These are phyloP conservation scores for Chironomus tepperi DNA, from an alignment of 1,140 invertebrate species.

Conservation along the genomic window DNA sequence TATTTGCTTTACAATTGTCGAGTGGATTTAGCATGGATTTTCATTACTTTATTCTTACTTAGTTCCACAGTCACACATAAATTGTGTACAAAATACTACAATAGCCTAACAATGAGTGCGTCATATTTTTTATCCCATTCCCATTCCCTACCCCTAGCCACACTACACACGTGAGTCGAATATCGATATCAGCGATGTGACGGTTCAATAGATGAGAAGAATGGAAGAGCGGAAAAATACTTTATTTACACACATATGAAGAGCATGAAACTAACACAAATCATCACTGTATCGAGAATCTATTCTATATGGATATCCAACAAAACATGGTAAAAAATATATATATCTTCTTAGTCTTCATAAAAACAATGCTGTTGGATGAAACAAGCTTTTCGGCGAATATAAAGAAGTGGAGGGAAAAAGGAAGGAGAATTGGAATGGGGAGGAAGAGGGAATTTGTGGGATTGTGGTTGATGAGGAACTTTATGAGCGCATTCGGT, in stretches of 20 bases:
- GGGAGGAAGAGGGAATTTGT: too few species aligned
- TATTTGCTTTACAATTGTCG: too few species aligned
- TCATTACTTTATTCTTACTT: neutral
- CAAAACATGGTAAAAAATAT: too few species aligned
- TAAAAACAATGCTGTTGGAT: neutral
- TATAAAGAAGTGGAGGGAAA: too few species aligned
- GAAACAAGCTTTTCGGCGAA: neutral
- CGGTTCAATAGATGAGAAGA: neutral
- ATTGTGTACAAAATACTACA: neutral
- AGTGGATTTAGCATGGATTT: too few species aligned
- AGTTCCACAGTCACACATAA: neutral
- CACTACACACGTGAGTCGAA: neutral
- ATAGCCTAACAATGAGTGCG: neutral
- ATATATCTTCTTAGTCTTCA: neutral
- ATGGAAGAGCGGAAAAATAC: neutral
- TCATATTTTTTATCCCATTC: constrained; percentile 5
- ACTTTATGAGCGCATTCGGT: too few species aligned
- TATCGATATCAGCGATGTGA: neutral
- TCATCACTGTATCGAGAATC: neutral
- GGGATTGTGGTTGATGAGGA: too few species aligned
- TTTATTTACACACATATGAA: neutral
- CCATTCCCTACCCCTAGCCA: too few species aligned
- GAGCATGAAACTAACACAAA: constrained; percentile 7
- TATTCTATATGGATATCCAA: too few species aligned
- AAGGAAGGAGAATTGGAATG: too few species aligned